phyloP scores from a whole-genome alignment of 2,888 invertebrate genomes.

The Ornithoptera alexandrae region DNA sequence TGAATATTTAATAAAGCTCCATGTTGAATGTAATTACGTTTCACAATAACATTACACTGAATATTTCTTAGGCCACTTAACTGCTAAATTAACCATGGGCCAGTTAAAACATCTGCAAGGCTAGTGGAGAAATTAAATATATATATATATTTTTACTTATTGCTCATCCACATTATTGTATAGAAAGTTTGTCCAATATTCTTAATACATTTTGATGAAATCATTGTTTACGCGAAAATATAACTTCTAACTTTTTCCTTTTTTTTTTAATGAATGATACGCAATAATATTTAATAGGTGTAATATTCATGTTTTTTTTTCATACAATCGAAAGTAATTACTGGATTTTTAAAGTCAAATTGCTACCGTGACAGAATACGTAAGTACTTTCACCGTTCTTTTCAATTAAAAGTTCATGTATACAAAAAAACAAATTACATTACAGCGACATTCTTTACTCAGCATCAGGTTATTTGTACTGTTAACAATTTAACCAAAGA shows the following conservation, averaged over 20 bases:
- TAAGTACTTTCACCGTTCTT: slow-evolving; percentile 14
- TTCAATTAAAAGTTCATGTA: slow-evolving; percentile 1
- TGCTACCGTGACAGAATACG: slow-evolving; percentile 1
- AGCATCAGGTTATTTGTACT: background rate
- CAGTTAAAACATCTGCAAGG: slow-evolving; percentile 16
- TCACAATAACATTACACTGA: slow-evolving; percentile 23
- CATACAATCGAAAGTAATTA: background rate
- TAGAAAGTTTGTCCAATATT: slow-evolving; percentile 16
- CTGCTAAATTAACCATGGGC: slow-evolving; percentile 15
- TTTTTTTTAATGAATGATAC: background rate
- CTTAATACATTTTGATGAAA: background rate
- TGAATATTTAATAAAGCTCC: slow-evolving; percentile 41
- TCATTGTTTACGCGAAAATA: background rate
- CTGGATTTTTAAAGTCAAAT: background rate
- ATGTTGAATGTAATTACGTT: slow-evolving; percentile 43
- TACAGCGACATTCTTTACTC: background rate
- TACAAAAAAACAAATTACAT: background rate
- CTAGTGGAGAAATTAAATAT: slow-evolving; percentile 22
- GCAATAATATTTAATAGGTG: slow-evolving; percentile 2
- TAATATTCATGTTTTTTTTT: background rate
- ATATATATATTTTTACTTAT: slow-evolving; percentile 1
- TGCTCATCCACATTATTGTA: slow-evolving; percentile 2
- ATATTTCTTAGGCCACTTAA: slow-evolving; percentile 13
- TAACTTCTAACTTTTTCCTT: too few relatives aligned
- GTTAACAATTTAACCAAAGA: background rate